Evolutionary conservation across 53 echinoderm and acorn worm genomes (phyloP).

Genomic region (Holothuria scabra): DNA sequence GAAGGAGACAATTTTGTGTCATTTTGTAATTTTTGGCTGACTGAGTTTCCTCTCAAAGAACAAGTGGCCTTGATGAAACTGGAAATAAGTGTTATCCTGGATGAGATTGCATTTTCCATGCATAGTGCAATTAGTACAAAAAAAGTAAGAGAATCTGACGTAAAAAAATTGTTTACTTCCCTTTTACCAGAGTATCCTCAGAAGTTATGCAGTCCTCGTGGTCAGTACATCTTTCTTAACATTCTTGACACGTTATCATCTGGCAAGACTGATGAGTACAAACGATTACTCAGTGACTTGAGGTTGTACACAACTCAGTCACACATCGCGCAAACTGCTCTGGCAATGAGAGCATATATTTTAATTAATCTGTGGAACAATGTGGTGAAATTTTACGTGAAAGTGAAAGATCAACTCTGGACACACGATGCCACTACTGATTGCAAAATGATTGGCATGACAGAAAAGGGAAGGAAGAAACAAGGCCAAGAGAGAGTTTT

Average conservation of each 20-base stretch:
- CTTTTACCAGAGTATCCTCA: slow-evolving; percentile 87
- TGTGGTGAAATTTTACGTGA: slow-evolving; percentile 75
- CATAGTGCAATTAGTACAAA: slow-evolving; percentile 60
- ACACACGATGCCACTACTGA: neutral
- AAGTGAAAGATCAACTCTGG: slow-evolving; percentile 21
- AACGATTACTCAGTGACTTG: slow-evolving; percentile 75
- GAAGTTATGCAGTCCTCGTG: slow-evolving; percentile 69
- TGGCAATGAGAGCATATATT: slow-evolving; percentile 83
- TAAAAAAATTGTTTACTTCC: slow-evolving; percentile 64
- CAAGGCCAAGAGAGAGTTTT: slow-evolving; percentile 61
- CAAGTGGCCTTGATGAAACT: slow-evolving; percentile 77
- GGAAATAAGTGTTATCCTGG: slow-evolving; percentile 84
- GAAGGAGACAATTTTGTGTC: slow-evolving; percentile 75
- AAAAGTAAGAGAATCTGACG: slow-evolving; percentile 63
- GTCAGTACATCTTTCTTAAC: slow-evolving; percentile 85
- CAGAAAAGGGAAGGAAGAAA: neutral
- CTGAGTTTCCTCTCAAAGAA: slow-evolving; percentile 81
- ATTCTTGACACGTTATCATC: slow-evolving; percentile 87
- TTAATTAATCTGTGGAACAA: slow-evolving; percentile 87
- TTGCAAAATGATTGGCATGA: neutral
- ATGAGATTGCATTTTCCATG: slow-evolving; percentile 84
- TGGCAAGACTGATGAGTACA: slow-evolving; percentile 84
- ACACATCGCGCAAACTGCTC: slow-evolving; percentile 79
- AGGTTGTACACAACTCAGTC: slow-evolving; percentile 76
- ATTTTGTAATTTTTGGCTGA: slow-evolving; percentile 92